Evolutionary conservation across 2,113 vertebrate genomes (phyloP), one percentile per base, ranked within the genome.

Genomic region (Mellivora capensis): DNA sequence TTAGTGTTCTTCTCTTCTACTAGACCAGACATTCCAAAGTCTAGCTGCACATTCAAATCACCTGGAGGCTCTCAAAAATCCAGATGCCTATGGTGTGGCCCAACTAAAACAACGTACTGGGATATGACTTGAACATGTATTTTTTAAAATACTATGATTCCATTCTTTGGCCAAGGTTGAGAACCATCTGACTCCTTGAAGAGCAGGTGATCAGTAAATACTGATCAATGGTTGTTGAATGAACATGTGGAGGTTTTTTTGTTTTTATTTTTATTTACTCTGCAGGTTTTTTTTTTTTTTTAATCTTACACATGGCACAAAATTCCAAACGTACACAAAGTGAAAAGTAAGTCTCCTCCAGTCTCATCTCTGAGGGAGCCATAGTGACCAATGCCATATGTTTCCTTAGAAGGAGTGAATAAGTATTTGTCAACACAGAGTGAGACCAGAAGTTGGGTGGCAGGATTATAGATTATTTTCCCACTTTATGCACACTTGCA

Each of bases 261-360:
- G 6, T 77, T 77, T 6, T 47, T 44, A 7, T 5, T 64, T 67
- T 59, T 44, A 69, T 83, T 81, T 21, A 31, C 62, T 74, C 29
- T 80, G 8, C 7, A 11, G 31, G 12, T 72, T 21, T 59, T 87
- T n/a, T 64, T n/a, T 15, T 71, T 49, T 62, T 72, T 62, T 47
- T 2, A 69, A 62, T 67, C 23, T 77, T 89, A 10, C n/a, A 86
- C 25, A 80, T 72, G 31, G 86, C 29, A 85, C 31, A 94, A 93
- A 94, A 69, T 89, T 89, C 57, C 64, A 93, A 95, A 91, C n/a
- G 44, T 29, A 85, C 17, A 84, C 57, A 62, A 90, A 91, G 15
- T 67, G n/a, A 76, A 90, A 92, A 94, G 18, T 34, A 20, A 39
- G 15, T 93, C 71, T 82, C 52, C 10, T 81, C 93, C 39, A 21